Evolutionary conservation across 2,797 vertebrate species (phyloP).

Genomic region (Adelosebastes latens): DNA sequence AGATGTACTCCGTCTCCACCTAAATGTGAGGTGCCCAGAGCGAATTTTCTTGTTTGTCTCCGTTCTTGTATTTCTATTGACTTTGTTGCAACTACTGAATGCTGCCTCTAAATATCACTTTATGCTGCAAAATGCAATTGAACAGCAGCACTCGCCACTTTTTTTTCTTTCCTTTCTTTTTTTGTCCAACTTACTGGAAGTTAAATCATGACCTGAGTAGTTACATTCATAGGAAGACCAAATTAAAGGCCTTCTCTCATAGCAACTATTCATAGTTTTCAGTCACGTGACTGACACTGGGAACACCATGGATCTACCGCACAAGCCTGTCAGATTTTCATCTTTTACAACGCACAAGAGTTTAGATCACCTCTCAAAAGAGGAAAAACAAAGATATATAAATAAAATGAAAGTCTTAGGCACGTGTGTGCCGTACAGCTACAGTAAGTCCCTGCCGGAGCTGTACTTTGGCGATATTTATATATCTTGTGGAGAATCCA

Average conservation of each 20-base stretch:
- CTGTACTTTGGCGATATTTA: no score
- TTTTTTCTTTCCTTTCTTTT: no score
- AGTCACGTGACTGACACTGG: no score
- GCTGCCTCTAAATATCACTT: background rate
- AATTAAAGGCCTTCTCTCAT: background rate
- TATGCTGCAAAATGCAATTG: background rate
- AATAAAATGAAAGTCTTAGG: background rate
- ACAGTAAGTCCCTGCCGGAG: no score
- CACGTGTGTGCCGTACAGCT: no score
- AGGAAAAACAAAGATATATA: background rate
- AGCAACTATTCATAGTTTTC: no score
- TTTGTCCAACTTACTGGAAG: no score
- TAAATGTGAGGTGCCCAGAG: background rate
- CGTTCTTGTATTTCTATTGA: background rate
- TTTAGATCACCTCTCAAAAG: background rate
- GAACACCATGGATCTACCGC: no score
- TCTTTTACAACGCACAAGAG: no score
- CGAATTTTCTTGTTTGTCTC: background rate
- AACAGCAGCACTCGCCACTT: background rate
- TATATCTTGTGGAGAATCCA: background rate
- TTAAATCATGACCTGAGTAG: background rate
- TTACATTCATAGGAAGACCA: background rate
- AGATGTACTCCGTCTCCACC: background rate
- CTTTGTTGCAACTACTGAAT: background rate
- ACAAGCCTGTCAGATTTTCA: no score